phyloP scores from a whole-genome alignment of 2,113 vertebrate genomes.

The Alligator sinensis region DNA sequence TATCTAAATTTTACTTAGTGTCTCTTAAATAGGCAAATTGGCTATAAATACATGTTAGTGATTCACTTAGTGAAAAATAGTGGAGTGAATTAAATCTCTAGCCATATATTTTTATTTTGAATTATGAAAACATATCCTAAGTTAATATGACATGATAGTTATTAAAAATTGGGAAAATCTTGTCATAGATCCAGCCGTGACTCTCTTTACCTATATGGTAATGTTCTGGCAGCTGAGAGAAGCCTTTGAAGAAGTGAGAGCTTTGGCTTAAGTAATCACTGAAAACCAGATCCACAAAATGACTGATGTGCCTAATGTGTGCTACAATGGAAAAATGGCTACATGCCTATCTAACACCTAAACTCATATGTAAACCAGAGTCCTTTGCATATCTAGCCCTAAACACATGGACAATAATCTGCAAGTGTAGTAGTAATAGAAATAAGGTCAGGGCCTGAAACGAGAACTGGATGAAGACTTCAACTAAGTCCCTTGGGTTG shows the following conservation, averaged over 20 bases:
- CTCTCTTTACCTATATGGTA: neutral
- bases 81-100: neutral
- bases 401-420: neutral
- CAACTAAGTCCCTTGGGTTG: neutral
- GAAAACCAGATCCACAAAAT: no score
- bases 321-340: no score
- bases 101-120: neutral
- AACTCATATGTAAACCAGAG: no score
- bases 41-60: neutral
- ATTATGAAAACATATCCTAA: neutral
- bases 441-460: neutral
- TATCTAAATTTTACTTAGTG: neutral
- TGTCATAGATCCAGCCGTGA: neutral
- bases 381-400: neutral
- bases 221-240: neutral
- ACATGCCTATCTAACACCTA: no score
- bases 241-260: neutral
- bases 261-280: neutral
- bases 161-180: neutral
- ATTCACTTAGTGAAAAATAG: neutral
- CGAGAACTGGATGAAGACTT: neutral
- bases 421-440: neutral
- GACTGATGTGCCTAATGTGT: no score
- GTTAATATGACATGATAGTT: neutral
- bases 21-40: neutral